Conservation (phyloP, 2,888 invertebrate species). For the Drepanosiphum platanoidis region DNA sequence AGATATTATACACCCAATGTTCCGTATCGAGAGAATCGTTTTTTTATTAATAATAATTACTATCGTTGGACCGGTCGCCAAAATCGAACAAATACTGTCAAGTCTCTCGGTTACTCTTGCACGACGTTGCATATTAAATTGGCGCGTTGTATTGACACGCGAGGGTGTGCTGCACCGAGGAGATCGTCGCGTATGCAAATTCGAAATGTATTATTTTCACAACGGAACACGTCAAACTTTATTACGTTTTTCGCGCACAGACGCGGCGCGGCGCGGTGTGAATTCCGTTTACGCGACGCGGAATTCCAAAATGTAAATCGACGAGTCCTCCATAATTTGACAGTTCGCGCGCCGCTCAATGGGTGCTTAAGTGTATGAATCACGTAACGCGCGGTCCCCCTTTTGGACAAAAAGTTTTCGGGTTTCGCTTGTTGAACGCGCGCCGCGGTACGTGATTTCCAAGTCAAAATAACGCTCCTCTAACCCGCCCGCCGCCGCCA, state of each 20-base stretch:
- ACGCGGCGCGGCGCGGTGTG: not conserved
- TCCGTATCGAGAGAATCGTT: too few relatives aligned
- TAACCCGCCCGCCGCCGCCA: not conserved
- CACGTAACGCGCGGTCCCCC: conserved; percentile 30
- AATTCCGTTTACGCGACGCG: not conserved
- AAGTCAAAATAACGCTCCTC: conserved; percentile 57
- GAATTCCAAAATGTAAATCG: conserved; percentile 23
- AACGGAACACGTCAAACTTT: not conserved
- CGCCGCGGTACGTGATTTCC: conserved; percentile 58
- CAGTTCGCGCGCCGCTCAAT: conserved; percentile 43
- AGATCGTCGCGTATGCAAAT: too few relatives aligned
- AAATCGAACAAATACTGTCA: too few relatives aligned
- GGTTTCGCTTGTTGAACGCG: conserved; percentile 58
- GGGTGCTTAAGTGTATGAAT: conserved; percentile 41
- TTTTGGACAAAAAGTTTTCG: conserved; percentile 47
- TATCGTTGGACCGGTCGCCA: too few relatives aligned
- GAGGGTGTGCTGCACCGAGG: too few relatives aligned
- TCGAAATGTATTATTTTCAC: not conserved
- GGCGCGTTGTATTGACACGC: too few relatives aligned
- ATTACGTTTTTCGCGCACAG: not conserved
- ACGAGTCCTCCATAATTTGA: conserved; percentile 38
- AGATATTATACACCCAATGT: too few relatives aligned
- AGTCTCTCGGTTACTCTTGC: too few relatives aligned
- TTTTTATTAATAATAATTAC: too few relatives aligned
- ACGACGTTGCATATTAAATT: too few relatives aligned